Base-by-base conservation (phyloP, 2,888 invertebrate genomes). In the Erebia palarica region DNA sequence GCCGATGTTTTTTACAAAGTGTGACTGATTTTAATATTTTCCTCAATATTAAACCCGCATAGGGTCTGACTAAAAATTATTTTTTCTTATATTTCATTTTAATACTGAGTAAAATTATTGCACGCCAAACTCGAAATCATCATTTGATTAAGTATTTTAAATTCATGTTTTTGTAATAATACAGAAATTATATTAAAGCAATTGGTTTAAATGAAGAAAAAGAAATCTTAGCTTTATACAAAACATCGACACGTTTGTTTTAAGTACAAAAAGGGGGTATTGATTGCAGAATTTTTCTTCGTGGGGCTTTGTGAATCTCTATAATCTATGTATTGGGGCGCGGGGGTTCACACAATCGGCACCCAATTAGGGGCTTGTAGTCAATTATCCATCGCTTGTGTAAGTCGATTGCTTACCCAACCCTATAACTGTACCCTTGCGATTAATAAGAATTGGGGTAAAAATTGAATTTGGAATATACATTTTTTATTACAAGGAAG, bases 241-340 rank as follows among this genome's bases (percentile, higher is more conserved):
- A 68, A 68, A 68, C 73, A 73, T 65, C 70, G 75, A 73, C 66
- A 58, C 57, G 63, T 69, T 55, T 55, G 61, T 60, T 76, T 82
- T 82, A 82, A 82, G 82, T 82, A 82, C 82, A 79, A 78, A 76
- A 77, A 71, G 21, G 68, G 61, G 68, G 60, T 36, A 68, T 68
- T 68, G 60, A 61, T 68, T 61, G 61, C 53, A 61, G 68, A 61
- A 53, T 53, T 68, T 67, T 67, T 49, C 59, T 71, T 44, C 47
- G 60, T 60, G 60, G 63, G 71, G 64, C 61, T 60, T 44, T 67
- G 66, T 73, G 68, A 67, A 63, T 73, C 72, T 68, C 72, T 69
- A 71, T 71, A 74, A 74, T 75, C 70, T 66, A 64, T 68, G 65
- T 65, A 65, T 59, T 65, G 69, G 75, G 53, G 73, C 36, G 69